These are phyloP conservation scores for Cathartes aura DNA, from an alignment of 2,113 vertebrate genomes.

Conservation along the genomic window DNA sequence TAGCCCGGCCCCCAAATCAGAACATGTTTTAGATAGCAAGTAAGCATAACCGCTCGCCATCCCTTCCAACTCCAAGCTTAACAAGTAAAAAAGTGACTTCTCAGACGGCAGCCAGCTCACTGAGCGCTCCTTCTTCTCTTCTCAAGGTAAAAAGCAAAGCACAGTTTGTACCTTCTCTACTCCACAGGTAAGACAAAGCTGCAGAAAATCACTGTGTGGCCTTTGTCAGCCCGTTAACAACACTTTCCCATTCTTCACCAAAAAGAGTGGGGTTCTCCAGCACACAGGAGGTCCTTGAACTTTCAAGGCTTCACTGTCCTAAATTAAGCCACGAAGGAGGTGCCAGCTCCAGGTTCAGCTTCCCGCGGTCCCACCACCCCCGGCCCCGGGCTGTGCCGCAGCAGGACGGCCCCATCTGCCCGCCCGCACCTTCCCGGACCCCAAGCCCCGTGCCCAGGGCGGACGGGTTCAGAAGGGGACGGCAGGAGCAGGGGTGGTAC, in stretches of 20 bases:
- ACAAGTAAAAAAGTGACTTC: neutral
- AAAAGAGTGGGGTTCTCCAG: no score
- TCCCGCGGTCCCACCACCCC: fast-evolving
- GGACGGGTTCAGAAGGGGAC: fast-evolving
- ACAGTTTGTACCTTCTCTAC: neutral
- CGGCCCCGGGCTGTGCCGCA: fast-evolving
- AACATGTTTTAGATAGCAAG: neutral
- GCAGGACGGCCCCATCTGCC: neutral
- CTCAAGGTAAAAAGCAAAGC: neutral
- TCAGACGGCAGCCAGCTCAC: neutral
- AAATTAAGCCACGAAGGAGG: neutral
- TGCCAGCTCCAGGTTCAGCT: neutral
- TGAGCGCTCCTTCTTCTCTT: neutral
- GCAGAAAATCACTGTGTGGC: neutral
- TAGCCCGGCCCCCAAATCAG: neutral
- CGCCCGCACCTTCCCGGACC: fast-evolving
- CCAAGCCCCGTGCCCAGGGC: fast-evolving
- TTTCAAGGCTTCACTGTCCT: neutral
- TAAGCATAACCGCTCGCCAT: fast-evolving
- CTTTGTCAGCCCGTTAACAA: neutral
- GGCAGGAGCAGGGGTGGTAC: neutral
- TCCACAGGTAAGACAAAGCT: neutral
- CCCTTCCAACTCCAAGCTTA: neutral
- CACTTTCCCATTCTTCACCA: neutral
- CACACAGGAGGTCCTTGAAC: neutral